A percentile compares a stretch with the other conserved stretches of the same genome.
Conservation (phyloP, 2,888 invertebrate genomes). For the Caenorhabditis uteleia region DNA sequence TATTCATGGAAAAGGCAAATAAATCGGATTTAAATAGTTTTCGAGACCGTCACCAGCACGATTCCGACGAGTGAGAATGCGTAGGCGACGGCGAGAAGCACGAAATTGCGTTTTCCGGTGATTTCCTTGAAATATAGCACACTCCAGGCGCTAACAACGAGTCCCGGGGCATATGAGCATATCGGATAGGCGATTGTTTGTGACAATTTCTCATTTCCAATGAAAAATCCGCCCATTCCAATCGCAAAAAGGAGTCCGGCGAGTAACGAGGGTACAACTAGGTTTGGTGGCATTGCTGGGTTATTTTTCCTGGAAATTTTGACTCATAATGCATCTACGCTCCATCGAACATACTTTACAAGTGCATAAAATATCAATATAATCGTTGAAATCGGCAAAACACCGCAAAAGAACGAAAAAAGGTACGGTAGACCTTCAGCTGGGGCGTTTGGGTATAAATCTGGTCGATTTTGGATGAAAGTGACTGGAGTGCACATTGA, state of each 20-base stretch:
- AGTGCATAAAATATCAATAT: slow-evolving; percentile 69
- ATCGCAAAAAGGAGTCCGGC: slow-evolving; percentile 72
- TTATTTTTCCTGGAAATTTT: slow-evolving; percentile 37
- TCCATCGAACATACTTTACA: slow-evolving; percentile 40
- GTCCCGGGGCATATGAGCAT: slow-evolving; percentile 71
- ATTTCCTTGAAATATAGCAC: slow-evolving; percentile 72
- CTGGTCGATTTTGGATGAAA: slow-evolving; percentile 70
- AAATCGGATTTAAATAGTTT: slow-evolving; percentile 13
- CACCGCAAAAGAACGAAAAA: slow-evolving; percentile 72
- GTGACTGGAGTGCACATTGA: slow-evolving; percentile 71
- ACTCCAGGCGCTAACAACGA: slow-evolving; percentile 71
- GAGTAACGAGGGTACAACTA: slow-evolving; percentile 71
- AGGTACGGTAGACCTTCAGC: slow-evolving; percentile 68
- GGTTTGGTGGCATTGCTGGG: slow-evolving; percentile 66
- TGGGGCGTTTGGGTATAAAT: slow-evolving; percentile 44
- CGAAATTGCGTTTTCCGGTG: slow-evolving; percentile 50
- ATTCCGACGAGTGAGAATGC: slow-evolving; percentile 49
- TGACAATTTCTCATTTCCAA: slow-evolving; percentile 71
- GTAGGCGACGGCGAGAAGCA: slow-evolving; percentile 46
- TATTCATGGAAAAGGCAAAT: neutral
- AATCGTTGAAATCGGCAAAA: slow-evolving; percentile 69
- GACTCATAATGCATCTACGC: too few species aligned
- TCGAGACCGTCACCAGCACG: slow-evolving; percentile 31
- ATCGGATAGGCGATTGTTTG: slow-evolving; percentile 73
- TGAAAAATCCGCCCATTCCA: slow-evolving; percentile 70